phyloP scores from a whole-genome alignment of 37 sponge, comb jelly and placozoan species.

The Petrosia ficiformis region DNA sequence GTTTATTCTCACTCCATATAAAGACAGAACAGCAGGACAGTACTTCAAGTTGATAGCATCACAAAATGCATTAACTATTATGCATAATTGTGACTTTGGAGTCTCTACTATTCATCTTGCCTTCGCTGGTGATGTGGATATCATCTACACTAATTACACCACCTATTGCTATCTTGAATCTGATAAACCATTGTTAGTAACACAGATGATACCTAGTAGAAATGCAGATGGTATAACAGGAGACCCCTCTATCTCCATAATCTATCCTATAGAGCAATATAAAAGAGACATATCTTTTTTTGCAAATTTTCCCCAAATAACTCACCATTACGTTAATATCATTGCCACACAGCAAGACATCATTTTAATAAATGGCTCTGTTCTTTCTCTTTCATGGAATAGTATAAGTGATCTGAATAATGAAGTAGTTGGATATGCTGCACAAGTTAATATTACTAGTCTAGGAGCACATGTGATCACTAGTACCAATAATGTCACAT shows the following conservation, averaged over 20 bases:
- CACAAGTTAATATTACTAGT: too few species aligned
- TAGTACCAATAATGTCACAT: too few species aligned
- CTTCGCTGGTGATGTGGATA: background rate
- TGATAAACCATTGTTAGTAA: background rate
- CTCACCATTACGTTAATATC: too few species aligned
- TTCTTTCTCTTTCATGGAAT: too few species aligned
- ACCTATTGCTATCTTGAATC: background rate
- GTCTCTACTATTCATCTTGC: background rate
- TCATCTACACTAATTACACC: background rate
- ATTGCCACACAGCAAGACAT: too few species aligned
- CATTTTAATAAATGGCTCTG: too few species aligned
- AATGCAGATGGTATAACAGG: background rate
- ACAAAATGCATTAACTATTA: background rate
- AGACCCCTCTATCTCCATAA: background rate
- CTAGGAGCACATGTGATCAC: too few species aligned
- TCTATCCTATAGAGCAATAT: background rate
- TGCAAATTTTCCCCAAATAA: too few species aligned
- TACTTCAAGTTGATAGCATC: constrained; percentile 3
- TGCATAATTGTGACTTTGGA: background rate
- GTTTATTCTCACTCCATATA: background rate
- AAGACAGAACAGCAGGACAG: background rate
- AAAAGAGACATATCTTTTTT: background rate
- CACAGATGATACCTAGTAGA: background rate
- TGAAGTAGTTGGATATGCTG: too few species aligned
- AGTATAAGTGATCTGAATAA: too few species aligned